Conservation (phyloP, 2,113 vertebrate genomes). For the Rynchops niger region DNA sequence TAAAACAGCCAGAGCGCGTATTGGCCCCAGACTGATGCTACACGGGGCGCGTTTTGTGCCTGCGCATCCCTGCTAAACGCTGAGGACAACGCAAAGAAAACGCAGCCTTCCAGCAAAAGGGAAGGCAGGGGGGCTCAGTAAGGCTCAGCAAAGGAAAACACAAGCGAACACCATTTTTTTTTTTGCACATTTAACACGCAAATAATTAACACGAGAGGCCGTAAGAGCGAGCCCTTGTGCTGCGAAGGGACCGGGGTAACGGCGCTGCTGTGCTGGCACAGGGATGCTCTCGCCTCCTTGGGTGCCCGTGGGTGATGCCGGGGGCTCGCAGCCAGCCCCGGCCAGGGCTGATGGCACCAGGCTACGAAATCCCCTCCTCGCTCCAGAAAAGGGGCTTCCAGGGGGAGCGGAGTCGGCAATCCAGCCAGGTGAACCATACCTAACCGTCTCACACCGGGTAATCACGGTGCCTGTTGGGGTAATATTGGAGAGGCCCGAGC, state of each 20-base stretch:
- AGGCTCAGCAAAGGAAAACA: accelerated
- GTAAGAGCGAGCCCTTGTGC: accelerated
- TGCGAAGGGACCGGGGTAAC: neutral
- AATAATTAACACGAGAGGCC: accelerated
- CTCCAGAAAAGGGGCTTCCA: neutral
- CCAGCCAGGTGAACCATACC: neutral
- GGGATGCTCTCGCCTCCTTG: neutral
- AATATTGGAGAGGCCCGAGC: accelerated
- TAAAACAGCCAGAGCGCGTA: neutral
- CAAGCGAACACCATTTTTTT: accelerated
- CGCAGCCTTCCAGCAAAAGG: accelerated
- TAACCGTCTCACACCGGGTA: accelerated
- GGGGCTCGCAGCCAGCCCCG: neutral
- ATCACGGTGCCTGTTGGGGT: accelerated
- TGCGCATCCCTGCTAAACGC: neutral
- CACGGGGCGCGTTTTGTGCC: neutral
- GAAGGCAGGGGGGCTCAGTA: neutral
- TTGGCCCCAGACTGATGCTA: neutral
- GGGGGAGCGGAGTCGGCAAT: neutral
- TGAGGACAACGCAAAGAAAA: accelerated
- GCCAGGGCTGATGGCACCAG: neutral
- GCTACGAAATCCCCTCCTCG: accelerated
- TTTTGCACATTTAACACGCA: accelerated
- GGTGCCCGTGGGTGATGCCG: neutral
- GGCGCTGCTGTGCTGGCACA: accelerated